Evolutionary conservation across 2,113 vertebrate genomes (phyloP), one percentile per base, ranked within the genome.

Genomic region (Cottus gobio): DNA sequence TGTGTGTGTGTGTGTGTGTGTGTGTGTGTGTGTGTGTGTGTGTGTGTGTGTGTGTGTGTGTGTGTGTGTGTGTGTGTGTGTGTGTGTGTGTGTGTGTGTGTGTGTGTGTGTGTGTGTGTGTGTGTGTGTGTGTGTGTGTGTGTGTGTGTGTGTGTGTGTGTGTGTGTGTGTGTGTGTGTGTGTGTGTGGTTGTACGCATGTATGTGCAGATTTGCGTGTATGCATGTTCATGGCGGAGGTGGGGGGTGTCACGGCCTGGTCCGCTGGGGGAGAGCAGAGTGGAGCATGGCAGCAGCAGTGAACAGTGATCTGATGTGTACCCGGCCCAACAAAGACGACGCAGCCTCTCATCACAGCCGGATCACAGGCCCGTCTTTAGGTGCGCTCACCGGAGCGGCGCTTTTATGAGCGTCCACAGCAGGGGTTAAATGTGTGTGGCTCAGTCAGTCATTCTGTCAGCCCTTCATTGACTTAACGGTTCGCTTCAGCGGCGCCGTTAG

Each of bases 291-390:
- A 79, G 89, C 69, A 75, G 87, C 66, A 39, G 77, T 52, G 16
- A 31, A 75, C 85, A 77, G 85, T 83, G 86, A 91, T 92, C 83
- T 90, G 87, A 91, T 76, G 75, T 30, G 70, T 79, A 71, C 83
- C 79, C 71, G 22, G 75, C 75, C 79, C 90, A 87, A 89, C 89
- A 90, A 89, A 88, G 84, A 75, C 71, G 48, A 74, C 75, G 71
- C n/a, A 13, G 79, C 77, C 20, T 85, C 90, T 91, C 83, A 91
- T 93, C 93, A 89, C 85, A 78, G 86, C n/a, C 13, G 61, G 92
- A 93, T 92, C 91, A 94, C 90, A 92, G 87, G 85, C 85, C 15
- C 74, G 31, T 90, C 84, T 91, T 89, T 84, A 89, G 90, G 84
- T 88, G 90, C 83, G 86, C 79, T 67, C 50, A 5, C 61, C 12